Evolutionary conservation across 2,888 invertebrate genomes (phyloP).

Genomic region (Alitta virens): DNA sequence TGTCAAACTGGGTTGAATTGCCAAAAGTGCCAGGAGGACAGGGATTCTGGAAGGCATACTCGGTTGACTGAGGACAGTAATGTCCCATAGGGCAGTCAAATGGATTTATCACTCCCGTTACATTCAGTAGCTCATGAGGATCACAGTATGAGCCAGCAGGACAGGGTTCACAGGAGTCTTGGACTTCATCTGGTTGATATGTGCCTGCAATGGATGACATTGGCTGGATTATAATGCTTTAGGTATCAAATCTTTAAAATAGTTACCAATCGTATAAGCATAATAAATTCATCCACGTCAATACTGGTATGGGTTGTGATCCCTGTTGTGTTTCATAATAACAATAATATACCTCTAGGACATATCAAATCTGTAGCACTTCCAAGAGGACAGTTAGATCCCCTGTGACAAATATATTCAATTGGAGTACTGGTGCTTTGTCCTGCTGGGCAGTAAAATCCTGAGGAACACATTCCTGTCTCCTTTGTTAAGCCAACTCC

Average conservation of each 20-base stretch:
- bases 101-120: conserved; percentile 43
- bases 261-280: not conserved
- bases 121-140: conserved; percentile 43
- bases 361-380: conserved; percentile 40
- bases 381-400: conserved; percentile 47
- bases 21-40: conserved; percentile 47
- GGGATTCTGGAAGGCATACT: conserved; percentile 41
- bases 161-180: conserved; percentile 38
- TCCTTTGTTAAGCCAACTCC: conserved; percentile 38
- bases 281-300: not conserved
- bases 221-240: too few species aligned
- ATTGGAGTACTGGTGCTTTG: conserved; percentile 40
- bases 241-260: not conserved
- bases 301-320: not conserved
- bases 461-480: conserved; percentile 39
- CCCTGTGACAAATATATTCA: conserved; percentile 40
- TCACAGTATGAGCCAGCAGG: conserved; percentile 47
- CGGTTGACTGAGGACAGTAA: conserved; percentile 46
- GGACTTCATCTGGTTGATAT: conserved; percentile 36
- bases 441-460: conserved; percentile 51
- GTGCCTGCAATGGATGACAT: conserved; percentile 28
- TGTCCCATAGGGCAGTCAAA: conserved; percentile 43
- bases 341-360: conserved; percentile 36
- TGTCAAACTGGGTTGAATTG: conserved; percentile 21
- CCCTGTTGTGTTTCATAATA: not conserved